Conservation (phyloP, 2,113 vertebrate species). For the Dicaeum eximium region DNA sequence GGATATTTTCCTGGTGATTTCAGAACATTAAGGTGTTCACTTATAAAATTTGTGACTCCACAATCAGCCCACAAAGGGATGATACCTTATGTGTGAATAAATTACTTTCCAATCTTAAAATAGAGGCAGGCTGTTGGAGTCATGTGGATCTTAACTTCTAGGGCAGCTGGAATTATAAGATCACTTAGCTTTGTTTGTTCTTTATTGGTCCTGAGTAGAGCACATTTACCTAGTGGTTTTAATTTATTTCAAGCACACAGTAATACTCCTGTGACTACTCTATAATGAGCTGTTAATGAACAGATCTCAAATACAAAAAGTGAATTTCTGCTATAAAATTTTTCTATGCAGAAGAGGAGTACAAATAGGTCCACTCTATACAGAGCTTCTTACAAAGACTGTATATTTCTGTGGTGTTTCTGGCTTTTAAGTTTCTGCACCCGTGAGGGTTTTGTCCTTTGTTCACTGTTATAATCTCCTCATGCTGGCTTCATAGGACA, state of each 20-base stretch:
- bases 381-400: neutral
- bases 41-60: neutral
- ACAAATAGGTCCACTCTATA: neutral
- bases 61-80: neutral
- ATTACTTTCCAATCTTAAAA: conserved; percentile 49
- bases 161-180: neutral
- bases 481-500: neutral
- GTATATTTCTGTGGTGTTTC: neutral
- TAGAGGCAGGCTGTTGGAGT: conserved; percentile 33
- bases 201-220: neutral
- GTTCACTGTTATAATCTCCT: neutral
- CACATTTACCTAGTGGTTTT: neutral
- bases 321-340: neutral
- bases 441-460: neutral
- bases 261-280: neutral
- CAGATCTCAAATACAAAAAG: neutral
- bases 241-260: neutral
- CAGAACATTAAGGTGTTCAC: conserved; percentile 7
- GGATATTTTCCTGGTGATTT: conserved; percentile 16
- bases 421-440: neutral
- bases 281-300: neutral
- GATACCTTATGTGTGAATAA: conserved; percentile 12
- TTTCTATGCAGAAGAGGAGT: neutral
- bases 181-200: neutral
- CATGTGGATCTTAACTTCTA: neutral